Base-by-base conservation (phyloP, 2,797 vertebrate genomes). In the Brachyrhaphis roseni region DNA sequence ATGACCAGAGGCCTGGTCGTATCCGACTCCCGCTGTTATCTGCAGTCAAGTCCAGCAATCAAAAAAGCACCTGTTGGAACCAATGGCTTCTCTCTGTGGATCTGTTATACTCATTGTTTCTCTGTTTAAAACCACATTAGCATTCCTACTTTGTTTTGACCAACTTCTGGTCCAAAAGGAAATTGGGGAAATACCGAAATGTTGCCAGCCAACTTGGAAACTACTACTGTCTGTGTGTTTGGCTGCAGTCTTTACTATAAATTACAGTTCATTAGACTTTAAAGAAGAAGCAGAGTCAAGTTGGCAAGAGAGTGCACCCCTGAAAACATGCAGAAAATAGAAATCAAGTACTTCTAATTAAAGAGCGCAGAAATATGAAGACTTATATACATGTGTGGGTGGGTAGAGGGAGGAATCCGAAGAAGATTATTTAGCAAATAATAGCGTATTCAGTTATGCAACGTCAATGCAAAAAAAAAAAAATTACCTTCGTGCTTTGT, bases 81-180 rank as follows among this genome's bases (percentile, higher is more conserved):
- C 53, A 81, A 78, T 82, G 86, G 70, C 82, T 70, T 28, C 0
- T 15, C 18, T 62, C 53, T 41, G 72, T 41, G 31, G 15, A 12
- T 62, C 87, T 85, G 85, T 39, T 7, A 2, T 8, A 62, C 7
- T 20, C 2, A 4, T 77, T 88, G 77, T 31, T 59, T 88, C 55
- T 87, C 87, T 41, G 0, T 1, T 26, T 55, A 72, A 81, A 46
- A 26, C 79, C 43, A 3, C 89, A 86, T 89, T 90, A 81, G 66
- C 86, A 89, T 88, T 82, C 75, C 84, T 82, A 74, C 84, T n/a
- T 59, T 70, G 79, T 46, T 31, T 72, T 88, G 87, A 89, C 81
- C 1, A 34, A 90, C 73, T 59, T 82, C 77, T 43, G 70, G 73
- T 76, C 1, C 28, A 76, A 1, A 45, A 71, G 72, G 51, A 75